phyloP scores from a whole-genome alignment of 2,888 invertebrate species.

The Cheilosia soror region DNA sequence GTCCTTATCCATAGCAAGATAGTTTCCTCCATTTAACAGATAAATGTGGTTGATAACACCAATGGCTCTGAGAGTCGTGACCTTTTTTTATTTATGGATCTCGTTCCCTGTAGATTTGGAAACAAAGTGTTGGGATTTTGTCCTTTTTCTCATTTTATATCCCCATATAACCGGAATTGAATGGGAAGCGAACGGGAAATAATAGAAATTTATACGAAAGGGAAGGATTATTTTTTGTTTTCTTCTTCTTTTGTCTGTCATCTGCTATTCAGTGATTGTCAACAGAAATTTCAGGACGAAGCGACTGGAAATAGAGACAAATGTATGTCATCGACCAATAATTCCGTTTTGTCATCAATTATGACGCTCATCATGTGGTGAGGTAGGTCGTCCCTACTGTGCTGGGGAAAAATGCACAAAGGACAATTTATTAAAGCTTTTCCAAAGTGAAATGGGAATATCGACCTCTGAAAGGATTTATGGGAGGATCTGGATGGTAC shows the following conservation, averaged over 20 bases:
- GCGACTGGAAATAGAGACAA: slow-evolving; percentile 16
- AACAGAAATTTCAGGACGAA: slow-evolving; percentile 16
- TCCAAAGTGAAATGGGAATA: slow-evolving; percentile 4
- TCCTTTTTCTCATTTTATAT: slow-evolving; percentile 41
- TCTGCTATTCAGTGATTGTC: neutral
- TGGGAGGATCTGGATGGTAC: neutral
- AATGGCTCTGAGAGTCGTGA: slow-evolving; percentile 34
- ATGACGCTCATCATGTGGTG: slow-evolving; percentile 39
- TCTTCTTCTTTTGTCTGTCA: neutral
- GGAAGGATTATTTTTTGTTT: slow-evolving; percentile 30
- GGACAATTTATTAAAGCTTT: slow-evolving; percentile 35
- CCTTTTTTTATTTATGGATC: slow-evolving; percentile 47
- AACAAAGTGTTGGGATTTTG: slow-evolving; percentile 41
- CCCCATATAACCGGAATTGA: slow-evolving; percentile 47
- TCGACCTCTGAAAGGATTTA: slow-evolving; percentile 17
- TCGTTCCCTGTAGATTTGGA: slow-evolving; percentile 28
- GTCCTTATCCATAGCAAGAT: slow-evolving; percentile 9
- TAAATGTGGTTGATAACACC: slow-evolving; percentile 60
- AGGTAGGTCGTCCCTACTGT: neutral
- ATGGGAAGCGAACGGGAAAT: slow-evolving; percentile 2
- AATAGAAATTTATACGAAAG: neutral
- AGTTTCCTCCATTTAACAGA: slow-evolving; percentile 54
- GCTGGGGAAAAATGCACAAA: slow-evolving; percentile 4
- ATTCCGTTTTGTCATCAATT: slow-evolving; percentile 52
- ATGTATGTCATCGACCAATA: slow-evolving; percentile 49